phyloP scores from a whole-genome alignment of 2,113 vertebrate genomes.

The Pseudorhombus dupliciocellatus region DNA sequence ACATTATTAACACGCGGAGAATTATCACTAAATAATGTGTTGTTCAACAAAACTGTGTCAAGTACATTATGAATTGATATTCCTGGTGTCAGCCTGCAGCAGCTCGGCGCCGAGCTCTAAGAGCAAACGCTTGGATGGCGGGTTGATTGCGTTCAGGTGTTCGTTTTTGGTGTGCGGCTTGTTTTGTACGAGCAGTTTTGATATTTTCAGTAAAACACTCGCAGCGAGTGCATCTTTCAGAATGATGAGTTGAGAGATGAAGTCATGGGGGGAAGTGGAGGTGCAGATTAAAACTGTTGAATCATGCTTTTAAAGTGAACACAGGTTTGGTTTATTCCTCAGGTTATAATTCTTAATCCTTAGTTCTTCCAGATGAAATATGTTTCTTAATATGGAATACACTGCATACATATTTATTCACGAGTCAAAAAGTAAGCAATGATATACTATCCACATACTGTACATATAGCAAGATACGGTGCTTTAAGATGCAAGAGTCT shows the following conservation, averaged over 20 bases:
- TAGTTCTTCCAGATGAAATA: too few species aligned
- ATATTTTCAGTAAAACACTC: neutral
- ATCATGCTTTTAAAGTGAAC: neutral
- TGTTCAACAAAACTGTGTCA: slow-evolving; percentile 82
- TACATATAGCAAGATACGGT: too few species aligned
- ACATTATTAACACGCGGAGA: slow-evolving; percentile 73
- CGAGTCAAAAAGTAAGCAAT: too few species aligned
- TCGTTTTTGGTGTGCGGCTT: neutral
- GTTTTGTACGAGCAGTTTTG: neutral
- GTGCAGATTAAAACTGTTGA: neutral
- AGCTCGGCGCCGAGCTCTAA: slow-evolving; percentile 37
- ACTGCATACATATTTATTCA: too few species aligned
- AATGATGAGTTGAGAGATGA: too few species aligned
- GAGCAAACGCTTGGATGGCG: slow-evolving; percentile 6
- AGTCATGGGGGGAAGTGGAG: neutral
- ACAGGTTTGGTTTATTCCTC: too few species aligned
- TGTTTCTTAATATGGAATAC: too few species aligned
- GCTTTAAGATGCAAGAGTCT: too few species aligned
- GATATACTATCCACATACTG: too few species aligned
- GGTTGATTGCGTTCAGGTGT: neutral
- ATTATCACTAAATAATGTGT: slow-evolving; percentile 79
- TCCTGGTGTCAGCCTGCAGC: slow-evolving; percentile 61
- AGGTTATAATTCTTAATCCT: too few species aligned
- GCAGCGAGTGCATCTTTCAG: neutral
- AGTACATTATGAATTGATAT: slow-evolving; percentile 81